Evolutionary conservation across 2,113 vertebrate genomes (phyloP).

Genomic region (Choloepus hoffmanni): DNA sequence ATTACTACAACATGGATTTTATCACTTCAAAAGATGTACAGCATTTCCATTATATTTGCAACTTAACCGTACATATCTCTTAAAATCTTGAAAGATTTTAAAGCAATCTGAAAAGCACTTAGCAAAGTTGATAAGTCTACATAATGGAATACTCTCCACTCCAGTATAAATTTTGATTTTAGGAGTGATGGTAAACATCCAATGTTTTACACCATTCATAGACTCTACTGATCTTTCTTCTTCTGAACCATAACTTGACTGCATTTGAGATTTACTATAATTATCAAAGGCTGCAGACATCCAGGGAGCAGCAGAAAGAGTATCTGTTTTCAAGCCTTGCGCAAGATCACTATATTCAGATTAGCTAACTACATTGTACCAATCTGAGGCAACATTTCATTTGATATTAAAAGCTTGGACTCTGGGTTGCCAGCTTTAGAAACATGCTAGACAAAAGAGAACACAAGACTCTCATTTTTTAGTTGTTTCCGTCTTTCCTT

Average conservation of each 20-base stretch:
- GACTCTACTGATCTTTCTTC: slow-evolving; percentile 87
- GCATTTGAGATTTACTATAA: slow-evolving; percentile 87
- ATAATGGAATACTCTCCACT: slow-evolving; percentile 87
- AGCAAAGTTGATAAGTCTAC: slow-evolving; percentile 89
- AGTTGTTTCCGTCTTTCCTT: neutral
- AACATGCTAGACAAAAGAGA: neutral
- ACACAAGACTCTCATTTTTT: neutral
- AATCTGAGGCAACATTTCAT: slow-evolving; percentile 52
- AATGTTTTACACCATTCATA: slow-evolving; percentile 90
- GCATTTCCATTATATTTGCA: slow-evolving; percentile 90
- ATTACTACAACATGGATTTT: slow-evolving; percentile 87
- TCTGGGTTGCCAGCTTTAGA: slow-evolving; percentile 18
- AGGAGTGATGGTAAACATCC: slow-evolving; percentile 90
- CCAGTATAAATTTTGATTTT: slow-evolving; percentile 84
- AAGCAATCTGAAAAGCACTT: slow-evolving; percentile 90
- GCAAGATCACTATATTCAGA: slow-evolving; percentile 72
- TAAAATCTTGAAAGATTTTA: slow-evolving; percentile 88
- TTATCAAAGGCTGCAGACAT: slow-evolving; percentile 81
- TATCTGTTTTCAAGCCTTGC: slow-evolving; percentile 78
- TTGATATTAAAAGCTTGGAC: slow-evolving; percentile 15
- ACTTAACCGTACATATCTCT: slow-evolving; percentile 91
- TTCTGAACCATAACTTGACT: slow-evolving; percentile 75
- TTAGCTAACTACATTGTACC: slow-evolving; percentile 73
- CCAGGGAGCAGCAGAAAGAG: slow-evolving; percentile 80
- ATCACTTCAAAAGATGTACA: slow-evolving; percentile 90